A percentile compares a stretch with the other conserved stretches of the same genome.
phyloP scores from a whole-genome alignment of 2,797 vertebrate species.

The Bovichtus variegatus region DNA sequence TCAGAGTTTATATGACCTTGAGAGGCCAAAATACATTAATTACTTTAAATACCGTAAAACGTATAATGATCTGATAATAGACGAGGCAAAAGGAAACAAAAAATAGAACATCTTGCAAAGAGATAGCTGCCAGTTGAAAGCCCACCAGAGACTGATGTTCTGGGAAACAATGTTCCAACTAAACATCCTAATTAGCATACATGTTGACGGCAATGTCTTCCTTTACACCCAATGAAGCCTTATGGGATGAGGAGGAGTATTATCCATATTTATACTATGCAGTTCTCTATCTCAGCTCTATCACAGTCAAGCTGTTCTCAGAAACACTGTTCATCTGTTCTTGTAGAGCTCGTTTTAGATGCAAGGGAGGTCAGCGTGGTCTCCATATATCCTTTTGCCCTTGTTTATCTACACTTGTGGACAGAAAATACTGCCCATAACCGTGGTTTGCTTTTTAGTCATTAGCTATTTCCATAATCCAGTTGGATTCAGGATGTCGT shows the following conservation, averaged over 20 bases:
- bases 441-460: conserved; percentile 2
- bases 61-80: conserved; percentile 49
- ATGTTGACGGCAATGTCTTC: conserved; percentile 51
- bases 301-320: conserved; percentile 45
- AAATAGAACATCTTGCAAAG: conserved; percentile 36
- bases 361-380: conserved; percentile 17
- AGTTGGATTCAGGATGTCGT: conserved; percentile 3
- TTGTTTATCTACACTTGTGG: conserved; percentile 42
- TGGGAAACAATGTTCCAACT: conserved; percentile 42
- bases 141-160: conserved; percentile 52
- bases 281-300: conserved; percentile 25
- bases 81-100: conserved; percentile 13
- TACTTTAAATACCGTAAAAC: conserved; percentile 46
- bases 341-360: conserved; percentile 37
- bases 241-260: conserved; percentile 25
- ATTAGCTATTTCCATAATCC: conserved; percentile 26
- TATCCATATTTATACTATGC: conserved; percentile 56
- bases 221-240: conserved; percentile 40
- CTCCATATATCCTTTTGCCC: conserved; percentile 23
- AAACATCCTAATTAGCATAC: conserved; percentile 63
- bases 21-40: conserved; percentile 26
- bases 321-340: conserved; percentile 37
- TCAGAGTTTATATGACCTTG: conserved; percentile 57
- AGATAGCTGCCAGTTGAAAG: conserved; percentile 52
- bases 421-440: conserved; percentile 9